These are phyloP conservation scores for Bubo scandiacus DNA, from an alignment of 2,113 vertebrate species.

Conservation along the genomic window DNA sequence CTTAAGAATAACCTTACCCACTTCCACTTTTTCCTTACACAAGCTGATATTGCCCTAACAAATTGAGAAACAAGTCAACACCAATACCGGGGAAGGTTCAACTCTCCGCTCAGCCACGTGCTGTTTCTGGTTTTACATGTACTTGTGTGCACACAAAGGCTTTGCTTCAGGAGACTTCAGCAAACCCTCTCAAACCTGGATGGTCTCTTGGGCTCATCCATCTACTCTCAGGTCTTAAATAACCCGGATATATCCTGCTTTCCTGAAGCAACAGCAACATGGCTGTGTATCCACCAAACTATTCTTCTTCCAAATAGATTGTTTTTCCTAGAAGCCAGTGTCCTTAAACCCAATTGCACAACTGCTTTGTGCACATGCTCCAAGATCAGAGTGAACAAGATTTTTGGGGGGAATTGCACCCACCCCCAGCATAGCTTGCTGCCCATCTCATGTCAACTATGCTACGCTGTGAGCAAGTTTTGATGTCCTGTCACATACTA, in stretches of 20 bases:
- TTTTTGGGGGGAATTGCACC: fast-evolving
- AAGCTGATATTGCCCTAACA: background rate
- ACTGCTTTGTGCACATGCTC: background rate
- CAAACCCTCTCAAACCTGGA: background rate
- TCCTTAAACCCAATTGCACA: background rate
- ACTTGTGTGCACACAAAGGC: background rate
- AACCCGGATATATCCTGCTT: background rate
- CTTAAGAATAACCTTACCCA: background rate
- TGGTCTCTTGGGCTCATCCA: background rate
- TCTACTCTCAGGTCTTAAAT: background rate
- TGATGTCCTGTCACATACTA: background rate
- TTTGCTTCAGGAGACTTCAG: background rate
- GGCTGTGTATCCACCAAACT: background rate
- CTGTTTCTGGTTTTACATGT: background rate
- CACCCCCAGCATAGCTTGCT: background rate
- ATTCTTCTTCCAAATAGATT: background rate
- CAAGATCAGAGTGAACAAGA: background rate
- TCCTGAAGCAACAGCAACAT: background rate
- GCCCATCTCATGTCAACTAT: fast-evolving
- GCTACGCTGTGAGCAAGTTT: fast-evolving
- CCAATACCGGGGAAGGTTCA: background rate
- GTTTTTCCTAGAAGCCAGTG: background rate
- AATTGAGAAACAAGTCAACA: background rate
- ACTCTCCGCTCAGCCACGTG: background rate
- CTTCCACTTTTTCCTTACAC: background rate